These are phyloP conservation scores for Nemotelus nigrinus DNA, from an alignment of 2,888 invertebrate genomes.

Conservation along the genomic window DNA sequence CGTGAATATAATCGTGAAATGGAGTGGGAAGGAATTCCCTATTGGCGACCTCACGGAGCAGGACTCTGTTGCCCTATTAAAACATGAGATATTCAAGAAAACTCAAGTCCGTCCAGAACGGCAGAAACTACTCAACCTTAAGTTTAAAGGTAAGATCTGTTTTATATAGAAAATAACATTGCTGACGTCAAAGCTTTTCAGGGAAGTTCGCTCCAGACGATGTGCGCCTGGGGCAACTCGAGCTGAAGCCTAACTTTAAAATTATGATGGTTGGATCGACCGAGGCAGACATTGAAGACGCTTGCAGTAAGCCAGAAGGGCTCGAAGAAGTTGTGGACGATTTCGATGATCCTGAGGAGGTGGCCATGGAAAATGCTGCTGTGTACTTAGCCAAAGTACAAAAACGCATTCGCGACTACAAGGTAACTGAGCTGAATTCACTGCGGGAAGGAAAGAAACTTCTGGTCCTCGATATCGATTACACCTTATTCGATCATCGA, in stretches of 20 bases:
- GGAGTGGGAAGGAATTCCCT: slow-evolving; percentile 91
- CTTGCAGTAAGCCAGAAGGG: slow-evolving; percentile 80
- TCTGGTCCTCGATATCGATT: slow-evolving; percentile 94
- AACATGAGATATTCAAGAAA: slow-evolving; percentile 84
- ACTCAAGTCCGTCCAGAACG: slow-evolving; percentile 93
- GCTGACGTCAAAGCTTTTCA: slow-evolving; percentile 59
- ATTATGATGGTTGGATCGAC: slow-evolving; percentile 97
- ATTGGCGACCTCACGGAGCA: slow-evolving; percentile 78
- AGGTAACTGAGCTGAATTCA: slow-evolving; percentile 82
- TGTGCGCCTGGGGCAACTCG: slow-evolving; percentile 77
- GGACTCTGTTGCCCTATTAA: slow-evolving; percentile 82
- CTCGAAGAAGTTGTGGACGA: slow-evolving; percentile 90
- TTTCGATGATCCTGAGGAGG: slow-evolving; percentile 87
- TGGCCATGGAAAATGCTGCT: slow-evolving; percentile 64
- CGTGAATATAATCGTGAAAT: slow-evolving; percentile 81
- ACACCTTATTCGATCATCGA: slow-evolving; percentile 94
- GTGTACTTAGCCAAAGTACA: slow-evolving; percentile 84
- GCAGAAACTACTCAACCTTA: slow-evolving; percentile 92
- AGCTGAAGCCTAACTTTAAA: slow-evolving; percentile 87
- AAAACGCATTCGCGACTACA: slow-evolving; percentile 83
- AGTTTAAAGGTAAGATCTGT: slow-evolving; percentile 79
- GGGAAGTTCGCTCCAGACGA: slow-evolving; percentile 88
- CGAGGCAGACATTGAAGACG: slow-evolving; percentile 90
- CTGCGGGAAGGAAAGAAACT: slow-evolving; percentile 87
- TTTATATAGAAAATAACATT: slow-evolving; percentile 39